Evolutionary conservation across 2,888 invertebrate genomes (phyloP).

Genomic region (Cremastobaeus sp.): DNA sequence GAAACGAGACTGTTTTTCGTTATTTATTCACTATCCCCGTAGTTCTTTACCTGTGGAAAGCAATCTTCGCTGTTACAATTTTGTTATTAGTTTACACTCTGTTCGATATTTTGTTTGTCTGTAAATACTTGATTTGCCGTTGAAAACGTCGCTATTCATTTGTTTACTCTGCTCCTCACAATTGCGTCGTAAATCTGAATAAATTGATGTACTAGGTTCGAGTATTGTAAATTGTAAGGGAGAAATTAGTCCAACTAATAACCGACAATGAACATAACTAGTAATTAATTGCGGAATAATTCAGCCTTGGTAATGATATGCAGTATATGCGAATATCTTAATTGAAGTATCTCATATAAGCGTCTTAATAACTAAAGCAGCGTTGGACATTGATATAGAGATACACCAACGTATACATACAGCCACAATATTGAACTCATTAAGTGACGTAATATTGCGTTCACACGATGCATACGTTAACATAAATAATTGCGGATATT

Average conservation of each 20-base stretch:
- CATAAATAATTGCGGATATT: conserved; percentile 7
- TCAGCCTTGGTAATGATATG: conserved; percentile 42
- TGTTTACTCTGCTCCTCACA: no score
- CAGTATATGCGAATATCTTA: conserved; percentile 51
- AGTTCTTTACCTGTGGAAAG: no score
- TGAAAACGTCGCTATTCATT: no score
- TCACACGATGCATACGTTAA: background rate
- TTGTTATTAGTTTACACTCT: no score
- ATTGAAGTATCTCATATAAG: conserved; percentile 48
- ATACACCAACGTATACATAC: conserved; percentile 13
- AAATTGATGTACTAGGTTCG: conserved; percentile 4
- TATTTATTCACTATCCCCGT: no score
- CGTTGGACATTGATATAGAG: conserved; percentile 20
- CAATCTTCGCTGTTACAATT: no score
- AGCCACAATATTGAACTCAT: conserved; percentile 18
- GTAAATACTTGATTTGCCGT: no score
- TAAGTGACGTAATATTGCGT: background rate
- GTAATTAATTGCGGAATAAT: conserved; percentile 48
- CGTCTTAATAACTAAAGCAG: conserved; percentile 46
- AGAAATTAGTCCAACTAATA: conserved; percentile 24
- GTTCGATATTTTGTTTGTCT: no score
- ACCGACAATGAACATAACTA: conserved; percentile 22
- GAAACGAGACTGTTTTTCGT: no score
- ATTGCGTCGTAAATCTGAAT: no score
- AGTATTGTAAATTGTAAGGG: conserved; percentile 6